Base-by-base conservation (phyloP, 1,140 invertebrate genomes). In the Intoshia linei region DNA sequence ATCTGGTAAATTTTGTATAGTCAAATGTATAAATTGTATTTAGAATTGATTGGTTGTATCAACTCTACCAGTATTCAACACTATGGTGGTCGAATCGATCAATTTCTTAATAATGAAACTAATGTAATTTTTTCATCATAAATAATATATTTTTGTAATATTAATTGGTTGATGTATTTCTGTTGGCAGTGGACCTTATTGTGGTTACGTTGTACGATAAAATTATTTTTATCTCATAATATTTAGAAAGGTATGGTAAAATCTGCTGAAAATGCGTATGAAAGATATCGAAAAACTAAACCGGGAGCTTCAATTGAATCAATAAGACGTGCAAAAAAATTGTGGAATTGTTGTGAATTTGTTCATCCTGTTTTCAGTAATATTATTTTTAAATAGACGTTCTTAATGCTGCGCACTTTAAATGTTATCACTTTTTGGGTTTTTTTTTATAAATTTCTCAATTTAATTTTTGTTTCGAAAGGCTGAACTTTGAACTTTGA, bases 281-380 rank as follows among this genome's bases (percentile, higher is more conserved):
- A 72, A 46, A 73, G 84, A 43, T 93, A 92, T 57, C 44, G 76
- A 1, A 65, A 66, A 45, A 79, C 79, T 24, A 61, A 83, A 39
- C 74, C 75, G 22, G 63, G 66, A 3, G 73, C 87, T 0, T 81
- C 79, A 0, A 60, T 62, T 2, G 84, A 90, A 53, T 81, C 77
- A 40, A 71, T 83, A 38, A 71, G 69, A 44, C 61, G 78, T 38
- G 67, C 72, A 2, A 93, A 78, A 53, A 46, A 54, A 34, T 38
- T 50, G 38, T 44, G 23, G 34, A 44, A 7, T 39, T 39, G 1
- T n/a, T n/a, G n/a, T n/a, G n/a, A n/a, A n/a, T n/a, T n/a, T n/a
- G n/a, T 66, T 34, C 68, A 70, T 56, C 64, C 66, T 2, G 38
- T 66, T 18, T 69, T 69, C 47, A 49, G 51, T 52, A 44, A 44